A percentile compares a stretch with the other conserved stretches of the same genome.
phyloP scores from a whole-genome alignment of 2,113 vertebrate species.

The Xenotilapia caudafasciata region DNA sequence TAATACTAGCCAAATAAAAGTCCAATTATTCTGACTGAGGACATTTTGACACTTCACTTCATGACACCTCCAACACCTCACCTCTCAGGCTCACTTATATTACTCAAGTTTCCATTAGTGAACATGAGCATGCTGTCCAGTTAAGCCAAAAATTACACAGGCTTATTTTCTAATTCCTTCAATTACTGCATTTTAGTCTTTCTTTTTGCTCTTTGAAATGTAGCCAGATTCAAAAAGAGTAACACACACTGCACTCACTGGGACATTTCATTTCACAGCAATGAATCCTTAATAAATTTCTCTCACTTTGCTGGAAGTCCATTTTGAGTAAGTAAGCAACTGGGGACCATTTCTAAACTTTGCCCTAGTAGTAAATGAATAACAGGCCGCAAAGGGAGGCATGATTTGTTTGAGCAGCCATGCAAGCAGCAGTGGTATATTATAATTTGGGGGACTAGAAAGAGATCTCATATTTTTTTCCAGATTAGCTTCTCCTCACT shows the following conservation, averaged over 20 bases:
- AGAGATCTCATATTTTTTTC: background rate
- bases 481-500: background rate
- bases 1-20: constrained; percentile 29
- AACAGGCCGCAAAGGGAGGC: background rate
- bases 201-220: constrained; percentile 7
- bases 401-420: background rate
- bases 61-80: background rate
- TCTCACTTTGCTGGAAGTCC: background rate
- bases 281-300: background rate
- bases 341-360: background rate
- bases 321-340: background rate
- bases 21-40: constrained; percentile 2
- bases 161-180: constrained; percentile 12
- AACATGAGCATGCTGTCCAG: background rate
- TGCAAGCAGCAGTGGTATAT: background rate
- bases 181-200: background rate
- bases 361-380: background rate
- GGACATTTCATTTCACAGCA: constrained; percentile 13
- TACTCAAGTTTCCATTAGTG: constrained; percentile 19
- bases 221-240: constrained; percentile 12
- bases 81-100: background rate
- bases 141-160: constrained; percentile 39
- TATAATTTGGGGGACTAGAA: background rate
- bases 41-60: constrained; percentile 7
- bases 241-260: background rate